These are phyloP conservation scores for Onthophagus taurus DNA, from an alignment of 1,140 invertebrate genomes.

Conservation along the genomic window DNA sequence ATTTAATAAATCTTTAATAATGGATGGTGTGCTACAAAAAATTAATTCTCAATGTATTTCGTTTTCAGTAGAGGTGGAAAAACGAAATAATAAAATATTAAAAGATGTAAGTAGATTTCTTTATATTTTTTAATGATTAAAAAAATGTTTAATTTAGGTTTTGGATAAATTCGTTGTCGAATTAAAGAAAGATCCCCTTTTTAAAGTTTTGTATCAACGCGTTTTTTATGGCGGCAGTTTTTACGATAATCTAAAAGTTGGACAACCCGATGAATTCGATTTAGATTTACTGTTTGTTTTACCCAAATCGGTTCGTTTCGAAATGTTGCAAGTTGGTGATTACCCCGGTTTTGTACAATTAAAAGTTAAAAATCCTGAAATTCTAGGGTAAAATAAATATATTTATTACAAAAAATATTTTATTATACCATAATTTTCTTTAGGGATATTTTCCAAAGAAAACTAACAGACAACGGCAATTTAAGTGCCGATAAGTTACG, in stretches of 20 bases:
- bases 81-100: conserved; percentile 6
- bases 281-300: conserved; percentile 32
- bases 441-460: conserved; percentile 5
- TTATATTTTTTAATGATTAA: not conserved
- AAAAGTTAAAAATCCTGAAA: not conserved
- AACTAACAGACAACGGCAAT: conserved; percentile 10
- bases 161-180: not conserved
- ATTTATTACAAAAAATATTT: not conserved
- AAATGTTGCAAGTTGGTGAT: conserved; percentile 13
- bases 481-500: conserved; percentile 1
- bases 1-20: conserved; percentile 6
- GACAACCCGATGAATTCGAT: conserved; percentile 45
- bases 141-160: not conserved
- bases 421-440: not conserved
- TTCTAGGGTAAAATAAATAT: not conserved
- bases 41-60: conserved; percentile 5
- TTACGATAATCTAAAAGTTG: conserved; percentile 44
- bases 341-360: conserved; percentile 20
- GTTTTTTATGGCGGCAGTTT: conserved; percentile 44
- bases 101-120: conserved; percentile 2
- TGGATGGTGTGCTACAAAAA: conserved; percentile 1
- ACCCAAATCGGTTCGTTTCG: conserved; percentile 16
- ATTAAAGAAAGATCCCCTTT: conserved; percentile 14
- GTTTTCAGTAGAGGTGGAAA: not conserved
- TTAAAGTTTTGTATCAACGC: conserved; percentile 26